phyloP scores from a whole-genome alignment of 2,797 vertebrate genomes.

The Neomorphus geoffroyi region DNA sequence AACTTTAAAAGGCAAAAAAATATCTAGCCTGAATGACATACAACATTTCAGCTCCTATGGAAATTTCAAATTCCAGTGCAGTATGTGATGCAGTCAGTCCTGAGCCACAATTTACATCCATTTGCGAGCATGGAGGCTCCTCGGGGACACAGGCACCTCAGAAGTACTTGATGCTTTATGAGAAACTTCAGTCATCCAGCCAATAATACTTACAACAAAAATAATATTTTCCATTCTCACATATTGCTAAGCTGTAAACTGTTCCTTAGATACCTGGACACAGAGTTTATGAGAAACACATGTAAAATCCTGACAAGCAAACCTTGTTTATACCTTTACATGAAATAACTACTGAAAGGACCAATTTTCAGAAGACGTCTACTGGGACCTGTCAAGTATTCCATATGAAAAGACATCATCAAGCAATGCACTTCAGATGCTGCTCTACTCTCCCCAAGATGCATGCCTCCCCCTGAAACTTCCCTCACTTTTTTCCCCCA shows the following conservation, averaged over 20 bases:
- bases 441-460: neutral
- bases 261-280: slow-evolving; percentile 65
- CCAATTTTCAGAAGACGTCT: slow-evolving; percentile 30
- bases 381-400: neutral
- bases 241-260: slow-evolving; percentile 57
- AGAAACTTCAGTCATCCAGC: slow-evolving; percentile 25
- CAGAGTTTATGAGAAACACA: slow-evolving; percentile 66
- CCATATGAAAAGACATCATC: neutral
- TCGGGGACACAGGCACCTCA: slow-evolving; percentile 46
- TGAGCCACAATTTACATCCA: neutral
- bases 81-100: neutral
- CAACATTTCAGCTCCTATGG: slow-evolving; percentile 2
- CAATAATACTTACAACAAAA: slow-evolving; percentile 61
- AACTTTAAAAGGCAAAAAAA: slow-evolving; percentile 14
- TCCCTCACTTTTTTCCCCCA: neutral
- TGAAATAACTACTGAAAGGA: slow-evolving; percentile 63
- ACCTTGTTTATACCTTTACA: slow-evolving; percentile 49
- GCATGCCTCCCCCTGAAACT: neutral
- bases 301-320: slow-evolving; percentile 46
- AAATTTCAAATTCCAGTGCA: slow-evolving; percentile 19
- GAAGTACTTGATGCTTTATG: slow-evolving; percentile 10
- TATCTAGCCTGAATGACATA: neutral
- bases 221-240: slow-evolving; percentile 71
- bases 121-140: slow-evolving; percentile 22
- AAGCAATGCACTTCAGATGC: neutral